Base-by-base conservation (phyloP, 1,140 invertebrate species). In the Drosophila novamexicana region DNA sequence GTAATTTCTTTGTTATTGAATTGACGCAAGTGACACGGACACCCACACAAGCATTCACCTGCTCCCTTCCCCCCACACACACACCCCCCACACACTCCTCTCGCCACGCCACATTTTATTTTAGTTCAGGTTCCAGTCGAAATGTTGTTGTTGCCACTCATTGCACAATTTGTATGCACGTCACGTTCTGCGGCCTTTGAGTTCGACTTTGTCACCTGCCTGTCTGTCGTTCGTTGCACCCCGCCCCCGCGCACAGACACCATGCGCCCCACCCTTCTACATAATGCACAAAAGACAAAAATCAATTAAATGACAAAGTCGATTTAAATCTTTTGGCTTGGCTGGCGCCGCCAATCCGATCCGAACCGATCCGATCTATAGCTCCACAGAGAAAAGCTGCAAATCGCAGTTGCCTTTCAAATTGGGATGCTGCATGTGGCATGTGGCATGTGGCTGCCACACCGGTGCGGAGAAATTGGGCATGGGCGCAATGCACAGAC, bases 121-220 rank as follows among this genome's bases (percentile, higher is more conserved):
- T 53, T 58, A 53, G 62, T 66, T 72, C 63, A 72, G 52, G 69
- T 72, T 72, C 32, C 69, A 72, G 63, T 66, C 58, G 16, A 72
- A 40, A 32, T 72, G 45, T 59, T 29, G 22, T 29, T 29, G 22
- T 62, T 72, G 56, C 56, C 56, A 44, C 45, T 56, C 63, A 45
- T 53, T 34, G 47, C 34, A 58, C 80, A 82, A 82, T 82, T 82
- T 79, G 79, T 80, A 82, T 81, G 61, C 79, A 83, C 62, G 80
- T 82, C 80, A 82, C 79, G 79, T 82, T 82, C 75, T 62, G 59
- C 49, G 63, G 52, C 54, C 67, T 67, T 59, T 72, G 69, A 66
- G 45, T 72, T 58, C 7, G 34, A 53, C 79, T 75, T 70, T 65
- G 79, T 82, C 79, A 81, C 79, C 79, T 82, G 79, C 56, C 69